Evolutionary conservation across 2,888 invertebrate genomes (phyloP).

Genomic region (Sympetrum striolatum): DNA sequence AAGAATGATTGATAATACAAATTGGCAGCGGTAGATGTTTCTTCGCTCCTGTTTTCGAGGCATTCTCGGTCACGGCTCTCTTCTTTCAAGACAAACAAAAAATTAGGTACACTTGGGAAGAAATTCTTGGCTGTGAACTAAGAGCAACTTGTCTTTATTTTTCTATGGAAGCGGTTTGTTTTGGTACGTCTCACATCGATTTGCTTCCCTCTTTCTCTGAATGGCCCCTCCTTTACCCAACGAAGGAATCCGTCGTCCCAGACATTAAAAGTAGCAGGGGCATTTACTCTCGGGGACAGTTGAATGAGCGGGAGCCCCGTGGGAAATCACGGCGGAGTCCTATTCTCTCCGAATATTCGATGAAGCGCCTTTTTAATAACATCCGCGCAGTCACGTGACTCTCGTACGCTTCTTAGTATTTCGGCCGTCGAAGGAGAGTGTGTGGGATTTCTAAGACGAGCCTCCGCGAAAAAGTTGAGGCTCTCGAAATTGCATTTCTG

Average conservation of each 20-base stretch:
- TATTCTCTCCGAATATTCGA: background rate
- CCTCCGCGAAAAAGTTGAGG: background rate
- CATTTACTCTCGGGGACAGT: background rate
- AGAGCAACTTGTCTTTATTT: background rate
- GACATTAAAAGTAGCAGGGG: background rate
- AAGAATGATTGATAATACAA: too few relatives aligned
- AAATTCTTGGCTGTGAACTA: too few relatives aligned
- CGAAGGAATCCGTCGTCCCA: background rate
- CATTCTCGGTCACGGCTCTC: too few relatives aligned
- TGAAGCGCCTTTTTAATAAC: background rate
- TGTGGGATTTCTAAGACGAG: background rate
- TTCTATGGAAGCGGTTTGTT: background rate
- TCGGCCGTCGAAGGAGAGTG: background rate
- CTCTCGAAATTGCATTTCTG: background rate
- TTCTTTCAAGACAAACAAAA: too few relatives aligned
- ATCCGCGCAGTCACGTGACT: background rate
- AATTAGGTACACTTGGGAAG: too few relatives aligned
- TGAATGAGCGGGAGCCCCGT: background rate
- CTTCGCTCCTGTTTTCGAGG: too few relatives aligned
- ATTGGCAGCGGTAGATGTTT: too few relatives aligned
- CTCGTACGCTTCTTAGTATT: background rate
- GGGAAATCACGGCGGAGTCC: constrained; percentile 11
- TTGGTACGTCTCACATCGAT: background rate
- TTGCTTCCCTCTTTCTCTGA: background rate
- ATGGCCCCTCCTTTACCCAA: background rate